Conservation (phyloP, 2,113 vertebrate species). For the Notothenia rossii region DNA sequence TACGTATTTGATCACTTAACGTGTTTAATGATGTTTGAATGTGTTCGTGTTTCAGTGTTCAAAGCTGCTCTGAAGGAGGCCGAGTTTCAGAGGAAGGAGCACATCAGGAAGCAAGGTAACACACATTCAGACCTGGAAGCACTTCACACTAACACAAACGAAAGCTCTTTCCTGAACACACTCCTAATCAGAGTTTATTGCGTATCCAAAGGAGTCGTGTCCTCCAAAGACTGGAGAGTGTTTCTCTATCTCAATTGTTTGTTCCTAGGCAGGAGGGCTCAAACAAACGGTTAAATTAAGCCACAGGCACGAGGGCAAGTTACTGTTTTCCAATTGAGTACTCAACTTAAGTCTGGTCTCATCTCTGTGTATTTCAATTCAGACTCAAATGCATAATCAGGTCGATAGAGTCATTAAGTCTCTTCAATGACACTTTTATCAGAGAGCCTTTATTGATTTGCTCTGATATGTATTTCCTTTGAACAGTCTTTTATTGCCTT, state of each 20-base stretch:
- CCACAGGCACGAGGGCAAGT: background rate
- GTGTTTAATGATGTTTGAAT: background rate
- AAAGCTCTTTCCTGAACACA: background rate
- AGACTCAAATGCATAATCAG: too few species aligned
- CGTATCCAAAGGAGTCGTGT: too few species aligned
- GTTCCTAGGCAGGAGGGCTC: too few species aligned
- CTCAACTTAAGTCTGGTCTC: background rate
- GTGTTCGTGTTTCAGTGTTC: constrained; percentile 85
- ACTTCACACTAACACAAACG: background rate
- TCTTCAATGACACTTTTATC: too few species aligned
- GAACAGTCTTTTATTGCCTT: too few species aligned
- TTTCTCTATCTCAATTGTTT: too few species aligned
- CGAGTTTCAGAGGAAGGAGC: constrained; percentile 93
- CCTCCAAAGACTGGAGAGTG: too few species aligned
- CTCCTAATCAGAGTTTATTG: background rate
- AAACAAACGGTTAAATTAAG: background rate
- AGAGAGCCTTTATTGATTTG: too few species aligned
- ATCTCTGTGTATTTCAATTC: too few species aligned
- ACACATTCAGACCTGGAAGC: background rate
- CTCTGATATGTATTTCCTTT: too few species aligned
- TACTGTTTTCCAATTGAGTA: background rate
- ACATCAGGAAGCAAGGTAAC: constrained; percentile 95
- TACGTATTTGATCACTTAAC: too few species aligned
- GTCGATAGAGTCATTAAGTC: too few species aligned
- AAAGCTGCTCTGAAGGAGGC: constrained; percentile 89